phyloP scores from a whole-genome alignment of 2,113 vertebrate genomes.

The Periophthalmodon schlosseri region DNA sequence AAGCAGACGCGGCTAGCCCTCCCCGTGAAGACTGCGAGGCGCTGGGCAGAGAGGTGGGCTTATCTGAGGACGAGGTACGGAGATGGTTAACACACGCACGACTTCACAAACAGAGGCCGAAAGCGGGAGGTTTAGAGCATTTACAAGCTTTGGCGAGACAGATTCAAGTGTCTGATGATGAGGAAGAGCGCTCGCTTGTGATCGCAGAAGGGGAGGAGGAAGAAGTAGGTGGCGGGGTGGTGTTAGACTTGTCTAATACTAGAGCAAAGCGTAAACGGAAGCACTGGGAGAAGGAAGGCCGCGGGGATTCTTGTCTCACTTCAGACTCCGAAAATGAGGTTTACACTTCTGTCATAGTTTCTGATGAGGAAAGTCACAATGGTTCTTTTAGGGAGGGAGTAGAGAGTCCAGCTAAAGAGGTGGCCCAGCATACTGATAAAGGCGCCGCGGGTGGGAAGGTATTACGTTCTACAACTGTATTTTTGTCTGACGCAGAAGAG shows the following conservation, averaged over 20 bases:
- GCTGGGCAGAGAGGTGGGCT: constrained; percentile 76
- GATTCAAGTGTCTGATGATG: constrained; percentile 57
- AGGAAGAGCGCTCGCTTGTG: constrained; percentile 70
- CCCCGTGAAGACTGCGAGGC: constrained; percentile 79
- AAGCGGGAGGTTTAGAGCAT: constrained; percentile 29
- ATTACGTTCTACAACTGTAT: constrained; percentile 78
- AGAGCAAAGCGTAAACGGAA: constrained; percentile 59
- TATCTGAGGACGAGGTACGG: constrained; percentile 75
- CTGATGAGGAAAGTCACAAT: constrained; percentile 77
- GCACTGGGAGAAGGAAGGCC: constrained; percentile 51
- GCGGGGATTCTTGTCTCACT: constrained; percentile 70
- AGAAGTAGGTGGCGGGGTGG: constrained; percentile 60
- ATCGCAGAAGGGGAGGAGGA: constrained; percentile 76
- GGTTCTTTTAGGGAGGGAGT: constrained; percentile 63
- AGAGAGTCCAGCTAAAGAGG: constrained; percentile 67
- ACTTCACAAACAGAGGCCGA: constrained; percentile 65
- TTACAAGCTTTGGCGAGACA: constrained; percentile 16
- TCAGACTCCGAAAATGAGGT: constrained; percentile 80
- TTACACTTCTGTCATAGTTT: constrained; percentile 80
- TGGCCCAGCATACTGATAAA: constrained; percentile 56
- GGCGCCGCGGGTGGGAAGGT: constrained; percentile 75
- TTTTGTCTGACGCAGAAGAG: constrained; percentile 80
- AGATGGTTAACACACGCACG: constrained; percentile 74
- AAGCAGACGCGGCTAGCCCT: constrained; percentile 75
- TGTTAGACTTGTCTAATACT: constrained; percentile 74